Evolutionary conservation across 2,888 invertebrate genomes (phyloP).

Genomic region (Atherix ibis): DNA sequence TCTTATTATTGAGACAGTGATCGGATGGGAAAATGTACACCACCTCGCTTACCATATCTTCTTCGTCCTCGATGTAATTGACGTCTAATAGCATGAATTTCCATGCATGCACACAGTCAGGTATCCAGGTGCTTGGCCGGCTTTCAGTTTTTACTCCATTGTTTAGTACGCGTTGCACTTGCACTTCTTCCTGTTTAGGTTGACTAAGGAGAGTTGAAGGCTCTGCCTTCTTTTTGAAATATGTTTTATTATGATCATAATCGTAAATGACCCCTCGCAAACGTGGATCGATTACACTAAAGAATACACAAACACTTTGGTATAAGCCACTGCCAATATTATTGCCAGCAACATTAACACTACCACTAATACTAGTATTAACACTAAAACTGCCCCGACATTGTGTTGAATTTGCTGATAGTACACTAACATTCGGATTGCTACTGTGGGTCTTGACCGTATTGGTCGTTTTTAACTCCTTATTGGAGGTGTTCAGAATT

Average conservation of each 20-base stretch:
- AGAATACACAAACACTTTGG: constrained; percentile 27
- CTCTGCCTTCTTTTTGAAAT: too few relatives aligned
- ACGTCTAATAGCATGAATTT: constrained; percentile 25
- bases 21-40: too few relatives aligned
- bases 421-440: constrained; percentile 6
- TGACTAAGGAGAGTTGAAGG: constrained; percentile 5
- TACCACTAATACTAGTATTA: constrained; percentile 1
- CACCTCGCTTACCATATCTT: constrained; percentile 34
- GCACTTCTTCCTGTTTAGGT: not conserved
- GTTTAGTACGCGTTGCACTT: not conserved
- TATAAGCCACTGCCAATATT: constrained; percentile 19
- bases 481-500: not conserved
- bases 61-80: constrained; percentile 30
- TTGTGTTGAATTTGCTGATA: constrained; percentile 14
- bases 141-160: not conserved
- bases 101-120: constrained; percentile 29
- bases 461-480: not conserved
- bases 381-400: not conserved
- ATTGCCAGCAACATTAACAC: constrained; percentile 2
- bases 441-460: not conserved
- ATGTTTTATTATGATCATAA: constrained; percentile 16
- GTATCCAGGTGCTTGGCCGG: constrained; percentile 11
- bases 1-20: too few relatives aligned
- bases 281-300: constrained; percentile 23
- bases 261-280: constrained; percentile 28